Base-by-base conservation (phyloP, 1,140 invertebrate species). In the Paraescarpia echinospica region DNA sequence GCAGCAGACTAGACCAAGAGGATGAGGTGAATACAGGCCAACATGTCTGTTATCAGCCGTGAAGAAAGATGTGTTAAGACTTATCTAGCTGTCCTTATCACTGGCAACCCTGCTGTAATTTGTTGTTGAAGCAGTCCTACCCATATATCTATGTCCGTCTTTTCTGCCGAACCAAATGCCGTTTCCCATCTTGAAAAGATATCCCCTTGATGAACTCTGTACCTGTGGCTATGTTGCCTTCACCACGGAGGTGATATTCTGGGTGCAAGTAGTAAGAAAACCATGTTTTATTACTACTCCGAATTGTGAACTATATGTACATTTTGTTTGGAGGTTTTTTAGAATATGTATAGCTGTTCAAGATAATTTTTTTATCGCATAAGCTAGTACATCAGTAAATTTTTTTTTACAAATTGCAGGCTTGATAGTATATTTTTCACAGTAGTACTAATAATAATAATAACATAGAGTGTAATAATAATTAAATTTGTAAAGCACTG, bases 1-100 rank as follows among this genome's bases (percentile, higher is more conserved):
- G 59, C 8, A 2, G 59, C 18, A 22, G 59, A 22, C 59, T 27
- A 4, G 59, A 77, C 59, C 59, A 77, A 4, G 9, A 27, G 22
- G 18, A 27, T 27, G 27, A 77, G 59, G 59, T 77, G 59, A 77
- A 77, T 18, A 77, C 59, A 77, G 59, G 59, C 59, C 59, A 77
- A 27, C 9, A 27, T 77, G 59, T 77, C 59, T 77, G 59, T 77
- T 77, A 77, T 77, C 59, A 77, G 59, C 22, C 18, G 59, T 18
- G 59, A 77, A 77, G 59, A 77, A 77, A 77, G 59, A 77, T 77
- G 59, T 77, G 59, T 77, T 77, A 77, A 77, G 59, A 77, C 59
- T 77, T 77, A 77, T 77, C 59, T 77, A 77, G 59, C 59, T 77
- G 59, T 77, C 27, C 59, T 77, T 77, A 77, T 77, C 59, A 77